Base-by-base conservation (phyloP, 2,888 invertebrate genomes). In the Crematogaster levior region DNA sequence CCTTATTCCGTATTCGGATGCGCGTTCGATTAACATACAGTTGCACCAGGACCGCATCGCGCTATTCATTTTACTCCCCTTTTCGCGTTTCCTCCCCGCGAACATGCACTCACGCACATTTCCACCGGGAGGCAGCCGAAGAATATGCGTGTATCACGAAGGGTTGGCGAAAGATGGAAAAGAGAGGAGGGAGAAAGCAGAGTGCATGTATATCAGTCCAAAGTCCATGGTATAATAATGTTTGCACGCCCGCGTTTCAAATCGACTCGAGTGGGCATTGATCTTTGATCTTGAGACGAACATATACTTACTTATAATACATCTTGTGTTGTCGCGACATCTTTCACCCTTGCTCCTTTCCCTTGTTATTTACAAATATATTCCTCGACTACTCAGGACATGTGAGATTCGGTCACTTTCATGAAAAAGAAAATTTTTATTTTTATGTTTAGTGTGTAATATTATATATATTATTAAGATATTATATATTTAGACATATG, bases 21-120 rank as follows among this genome's bases (percentile, higher is more conserved):
- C 89, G 91, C 91, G 92, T 93, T 92, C 91, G 91, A 93, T 93
- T 93, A 93, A 93, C 92, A 93, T 93, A 93, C 92, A 93, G 93
- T 93, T 91, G 91, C 91, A 89, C 89, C 86, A 89, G 91, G 85
- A 82, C 84, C 88, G 84, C 86, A 84, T 86, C 85, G 88, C 89
- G 86, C 88, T 92, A 92, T 90, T 90, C 91, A 91, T 92, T 88
- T 91, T 85, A 85, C 87, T 89, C 87, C 79, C 27, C 89, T 90
- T 91, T 89, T 90, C 90, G 87, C 90, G 88, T 90, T 90, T 90
- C 81, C 80, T 81, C 68, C 66, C 58, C 58, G 75, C n/a, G 74
- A 86, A 82, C 81, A 60, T 83, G 75, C 81, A 77, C 60, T 82
- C 70, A 53, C 84, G 70, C 77, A 86, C 65, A 83, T 77, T 68